These are phyloP conservation scores for Protaetia brevitarsis DNA, from an alignment of 1,140 invertebrate genomes.

Conservation along the genomic window DNA sequence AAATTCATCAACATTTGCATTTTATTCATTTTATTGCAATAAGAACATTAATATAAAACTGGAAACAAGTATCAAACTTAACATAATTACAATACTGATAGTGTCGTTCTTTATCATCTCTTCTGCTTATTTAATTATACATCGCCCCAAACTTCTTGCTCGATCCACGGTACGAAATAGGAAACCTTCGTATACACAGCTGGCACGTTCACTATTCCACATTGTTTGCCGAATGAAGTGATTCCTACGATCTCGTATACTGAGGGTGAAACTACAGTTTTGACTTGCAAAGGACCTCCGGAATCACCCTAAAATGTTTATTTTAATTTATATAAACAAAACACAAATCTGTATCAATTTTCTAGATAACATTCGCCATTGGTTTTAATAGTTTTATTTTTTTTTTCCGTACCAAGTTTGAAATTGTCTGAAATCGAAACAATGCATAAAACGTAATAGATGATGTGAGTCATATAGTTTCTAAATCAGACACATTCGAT, in stretches of 20 bases:
- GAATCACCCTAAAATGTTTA: conserved; percentile 24
- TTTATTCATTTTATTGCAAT: not conserved
- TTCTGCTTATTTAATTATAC: no score
- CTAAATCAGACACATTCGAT: no score
- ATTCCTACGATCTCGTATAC: conserved; percentile 27
- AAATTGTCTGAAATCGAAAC: no score
- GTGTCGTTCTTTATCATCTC: no score
- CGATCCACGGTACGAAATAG: conserved; percentile 26
- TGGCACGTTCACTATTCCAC: conserved; percentile 25
- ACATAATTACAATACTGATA: no score
- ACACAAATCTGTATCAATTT: not conserved
- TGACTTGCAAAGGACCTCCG: conserved; percentile 23
- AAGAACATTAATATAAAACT: no score
- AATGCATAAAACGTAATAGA: no score
- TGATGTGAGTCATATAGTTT: no score
- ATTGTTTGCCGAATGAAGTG: conserved; percentile 29
- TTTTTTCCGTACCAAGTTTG: no score
- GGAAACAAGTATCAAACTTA: not conserved
- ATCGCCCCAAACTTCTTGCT: conserved; percentile 24
- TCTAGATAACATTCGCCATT: no score
- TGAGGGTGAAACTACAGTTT: not conserved
- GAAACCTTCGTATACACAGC: conserved; percentile 28
- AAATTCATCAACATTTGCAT: no score
- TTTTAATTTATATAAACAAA: not conserved
- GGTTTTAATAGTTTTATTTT: no score